Evolutionary conservation across 1,140 invertebrate genomes (phyloP).

Genomic region (Babylonia areolata): DNA sequence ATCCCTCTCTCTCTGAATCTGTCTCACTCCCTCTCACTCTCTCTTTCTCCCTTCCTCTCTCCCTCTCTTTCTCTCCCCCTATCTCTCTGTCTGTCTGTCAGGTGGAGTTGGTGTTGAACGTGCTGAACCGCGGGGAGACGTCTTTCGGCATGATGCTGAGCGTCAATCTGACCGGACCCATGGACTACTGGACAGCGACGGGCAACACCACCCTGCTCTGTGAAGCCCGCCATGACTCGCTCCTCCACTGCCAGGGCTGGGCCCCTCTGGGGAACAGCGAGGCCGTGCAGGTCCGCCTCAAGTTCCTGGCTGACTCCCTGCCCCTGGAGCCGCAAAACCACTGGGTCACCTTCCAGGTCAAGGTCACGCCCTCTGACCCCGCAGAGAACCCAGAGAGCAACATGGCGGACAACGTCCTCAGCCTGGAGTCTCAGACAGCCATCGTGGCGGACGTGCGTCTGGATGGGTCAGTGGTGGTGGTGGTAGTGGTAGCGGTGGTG

Average conservation of each 20-base stretch:
- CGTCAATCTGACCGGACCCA: neutral
- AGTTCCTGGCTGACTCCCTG: conserved; percentile 19
- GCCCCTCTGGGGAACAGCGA: neutral
- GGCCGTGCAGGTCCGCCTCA: neutral
- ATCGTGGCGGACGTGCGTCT: neutral
- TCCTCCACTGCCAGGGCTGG: conserved; percentile 7
- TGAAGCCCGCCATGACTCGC: neutral
- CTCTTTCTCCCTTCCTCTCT: no score
- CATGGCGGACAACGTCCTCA: neutral
- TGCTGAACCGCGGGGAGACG: conserved; percentile 74
- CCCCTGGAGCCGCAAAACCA: neutral
- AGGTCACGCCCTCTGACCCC: conserved; percentile 4
- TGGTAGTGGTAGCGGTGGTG: neutral
- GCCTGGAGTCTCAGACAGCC: neutral
- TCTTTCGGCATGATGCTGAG: neutral
- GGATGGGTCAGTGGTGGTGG: neutral
- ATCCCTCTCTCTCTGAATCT: no score
- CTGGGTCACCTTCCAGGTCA: neutral
- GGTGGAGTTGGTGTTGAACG: neutral
- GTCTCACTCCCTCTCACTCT: no score
- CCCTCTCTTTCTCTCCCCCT: no score
- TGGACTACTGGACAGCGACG: neutral
- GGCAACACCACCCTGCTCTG: conserved; percentile 7
- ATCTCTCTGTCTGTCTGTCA: neutral
- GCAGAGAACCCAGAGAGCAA: neutral